A percentile compares a stretch with the other conserved stretches of the same genome.
These are phyloP conservation scores for Caenorhabditis remanei DNA, from an alignment of 1,140 invertebrate genomes.

Conservation along the genomic window DNA sequence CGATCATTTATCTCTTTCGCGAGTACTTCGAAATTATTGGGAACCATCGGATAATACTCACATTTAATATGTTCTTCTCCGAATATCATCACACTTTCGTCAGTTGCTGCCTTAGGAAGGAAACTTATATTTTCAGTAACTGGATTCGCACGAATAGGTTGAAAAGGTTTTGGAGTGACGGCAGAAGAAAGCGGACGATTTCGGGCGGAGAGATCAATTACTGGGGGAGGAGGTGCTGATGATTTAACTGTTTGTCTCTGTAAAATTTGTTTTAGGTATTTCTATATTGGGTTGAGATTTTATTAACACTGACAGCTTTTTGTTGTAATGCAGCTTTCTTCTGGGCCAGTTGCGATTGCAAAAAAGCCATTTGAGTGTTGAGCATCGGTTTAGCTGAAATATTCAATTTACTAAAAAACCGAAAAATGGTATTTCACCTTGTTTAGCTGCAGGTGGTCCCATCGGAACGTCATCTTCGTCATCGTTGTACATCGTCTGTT, in stretches of 20 bases:
- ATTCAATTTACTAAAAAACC: not conserved
- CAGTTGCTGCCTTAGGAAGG: constrained; percentile 74
- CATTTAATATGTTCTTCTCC: constrained; percentile 73
- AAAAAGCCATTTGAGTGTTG: constrained; percentile 24
- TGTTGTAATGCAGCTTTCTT: constrained; percentile 21
- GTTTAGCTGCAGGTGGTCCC: constrained; percentile 30
- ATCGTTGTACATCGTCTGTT: constrained; percentile 9
- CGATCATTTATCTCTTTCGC: constrained; percentile 74
- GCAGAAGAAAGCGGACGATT: not conserved
- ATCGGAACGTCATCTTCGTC: constrained; percentile 39
- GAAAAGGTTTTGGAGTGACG: constrained; percentile 25
- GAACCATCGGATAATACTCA: constrained; percentile 75
- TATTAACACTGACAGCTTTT: not conserved
- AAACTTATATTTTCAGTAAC: constrained; percentile 64
- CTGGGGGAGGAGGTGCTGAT: constrained; percentile 10
- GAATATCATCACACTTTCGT: constrained; percentile 75
- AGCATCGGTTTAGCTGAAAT: constrained; percentile 37
- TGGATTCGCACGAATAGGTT: constrained; percentile 44
- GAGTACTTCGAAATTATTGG: constrained; percentile 72
- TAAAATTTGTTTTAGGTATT: not conserved
- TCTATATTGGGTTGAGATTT: not conserved
- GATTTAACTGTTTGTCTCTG: not conserved
- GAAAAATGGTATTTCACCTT: not conserved
- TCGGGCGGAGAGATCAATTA: constrained; percentile 59
- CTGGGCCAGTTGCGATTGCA: constrained; percentile 28